phyloP scores from a whole-genome alignment of 1,140 invertebrate genomes.

The Procambarus virginalis region DNA sequence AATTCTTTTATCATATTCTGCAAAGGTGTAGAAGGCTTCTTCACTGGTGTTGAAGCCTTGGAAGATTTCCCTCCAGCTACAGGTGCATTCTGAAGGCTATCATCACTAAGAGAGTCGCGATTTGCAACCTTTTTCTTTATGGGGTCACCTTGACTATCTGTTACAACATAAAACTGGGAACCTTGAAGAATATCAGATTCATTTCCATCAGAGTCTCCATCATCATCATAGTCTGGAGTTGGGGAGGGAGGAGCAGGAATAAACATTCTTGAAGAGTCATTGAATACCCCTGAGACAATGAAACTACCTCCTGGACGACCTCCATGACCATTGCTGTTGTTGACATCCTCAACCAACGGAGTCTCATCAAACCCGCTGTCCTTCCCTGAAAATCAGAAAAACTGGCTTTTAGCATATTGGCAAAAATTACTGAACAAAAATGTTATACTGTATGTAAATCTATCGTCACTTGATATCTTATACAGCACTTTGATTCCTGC shows the following conservation, averaged over 20 bases:
- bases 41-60: conserved; percentile 40
- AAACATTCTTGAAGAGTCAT: conserved; percentile 71
- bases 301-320: conserved; percentile 53
- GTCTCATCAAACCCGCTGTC: conserved; percentile 69
- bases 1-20: conserved; percentile 70
- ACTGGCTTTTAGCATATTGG: not conserved
- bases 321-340: conserved; percentile 6
- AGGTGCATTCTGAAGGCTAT: conserved; percentile 48
- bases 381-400: conserved; percentile 53
- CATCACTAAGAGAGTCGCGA: conserved; percentile 57
- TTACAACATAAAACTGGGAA: conserved; percentile 55
- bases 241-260: conserved; percentile 71
- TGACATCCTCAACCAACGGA: conserved; percentile 39
- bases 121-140: conserved; percentile 40
- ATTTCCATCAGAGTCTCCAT: conserved; percentile 50
- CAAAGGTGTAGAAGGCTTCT: conserved; percentile 60
- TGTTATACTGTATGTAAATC: no score
- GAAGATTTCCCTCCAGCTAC: conserved; percentile 7
- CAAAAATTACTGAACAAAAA: no score
- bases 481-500: no score
- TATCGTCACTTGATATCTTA: no score
- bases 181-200: conserved; percentile 66
- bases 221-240: conserved; percentile 71
- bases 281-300: conserved; percentile 69
- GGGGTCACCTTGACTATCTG: not conserved